These are phyloP conservation scores for Petromus typicus DNA, from an alignment of 2,113 vertebrate species.

Conservation along the genomic window DNA sequence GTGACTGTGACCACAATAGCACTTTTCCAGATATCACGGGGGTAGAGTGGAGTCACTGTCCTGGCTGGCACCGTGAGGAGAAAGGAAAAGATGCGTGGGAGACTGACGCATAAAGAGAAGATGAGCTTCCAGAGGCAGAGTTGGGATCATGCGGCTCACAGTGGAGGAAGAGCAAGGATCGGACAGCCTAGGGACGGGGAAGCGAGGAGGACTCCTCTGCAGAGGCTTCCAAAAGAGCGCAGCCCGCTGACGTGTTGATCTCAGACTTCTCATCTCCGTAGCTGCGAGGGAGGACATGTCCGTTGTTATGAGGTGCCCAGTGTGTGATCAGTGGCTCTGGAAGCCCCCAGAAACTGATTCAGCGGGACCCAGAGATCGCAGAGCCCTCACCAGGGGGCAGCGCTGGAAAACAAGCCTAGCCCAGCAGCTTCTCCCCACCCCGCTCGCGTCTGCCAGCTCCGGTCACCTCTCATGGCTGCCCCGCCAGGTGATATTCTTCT, in stretches of 20 bases:
- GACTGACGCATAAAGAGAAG: background rate
- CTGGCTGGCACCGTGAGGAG: background rate
- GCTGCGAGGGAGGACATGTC: background rate
- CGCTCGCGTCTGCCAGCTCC: background rate
- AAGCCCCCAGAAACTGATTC: background rate
- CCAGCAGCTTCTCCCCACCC: too few relatives aligned
- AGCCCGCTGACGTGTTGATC: background rate
- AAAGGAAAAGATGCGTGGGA: background rate
- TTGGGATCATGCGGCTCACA: accelerated
- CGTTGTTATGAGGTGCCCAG: background rate
- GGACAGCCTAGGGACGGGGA: background rate
- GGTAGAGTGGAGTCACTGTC: background rate
- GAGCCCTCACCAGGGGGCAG: background rate
- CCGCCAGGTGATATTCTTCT: too few relatives aligned
- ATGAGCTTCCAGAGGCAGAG: background rate
- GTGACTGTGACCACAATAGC: background rate
- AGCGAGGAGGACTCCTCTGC: too few relatives aligned
- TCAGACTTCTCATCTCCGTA: background rate
- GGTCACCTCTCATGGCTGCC: background rate
- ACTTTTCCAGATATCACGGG: background rate
- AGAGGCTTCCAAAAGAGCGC: background rate
- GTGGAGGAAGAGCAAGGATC: accelerated
- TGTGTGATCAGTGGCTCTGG: accelerated
- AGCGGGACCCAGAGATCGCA: background rate
- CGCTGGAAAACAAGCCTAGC: background rate